A percentile compares a stretch with the other conserved stretches of the same genome.
phyloP scores from a whole-genome alignment of 1,140 invertebrate genomes.

The Grapholita molesta region DNA sequence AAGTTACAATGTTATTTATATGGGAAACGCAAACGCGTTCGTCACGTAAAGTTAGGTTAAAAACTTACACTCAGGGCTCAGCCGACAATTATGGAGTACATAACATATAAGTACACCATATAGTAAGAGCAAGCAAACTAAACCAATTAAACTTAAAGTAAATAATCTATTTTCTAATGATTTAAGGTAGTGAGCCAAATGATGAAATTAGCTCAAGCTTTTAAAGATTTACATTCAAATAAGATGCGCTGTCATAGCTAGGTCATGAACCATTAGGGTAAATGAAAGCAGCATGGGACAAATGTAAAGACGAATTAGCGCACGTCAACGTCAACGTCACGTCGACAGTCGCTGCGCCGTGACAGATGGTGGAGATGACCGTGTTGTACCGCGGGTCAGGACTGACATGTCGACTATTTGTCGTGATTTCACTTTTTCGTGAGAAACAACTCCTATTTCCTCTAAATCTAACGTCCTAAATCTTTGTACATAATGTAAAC shows the following conservation, averaged over 20 bases:
- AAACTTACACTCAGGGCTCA: too few relatives aligned
- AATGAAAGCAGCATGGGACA: neutral
- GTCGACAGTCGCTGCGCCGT: conserved; percentile 1
- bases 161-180: neutral
- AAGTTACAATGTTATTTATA: too few relatives aligned
- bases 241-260: neutral
- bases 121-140: too few relatives aligned
- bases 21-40: too few relatives aligned
- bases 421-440: conserved; percentile 11
- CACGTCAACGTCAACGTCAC: conserved; percentile 5
- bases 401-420: neutral
- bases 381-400: neutral
- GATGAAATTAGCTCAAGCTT: neutral
- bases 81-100: too few relatives aligned
- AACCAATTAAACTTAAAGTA: too few relatives aligned
- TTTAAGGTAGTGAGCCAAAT: neutral
- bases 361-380: conserved; percentile 13
- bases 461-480: neutral
- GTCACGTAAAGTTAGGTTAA: too few relatives aligned
- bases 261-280: neutral
- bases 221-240: neutral
- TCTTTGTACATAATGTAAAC: neutral
- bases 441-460: neutral
- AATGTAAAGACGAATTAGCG: neutral
- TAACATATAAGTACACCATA: too few relatives aligned